phyloP scores from a whole-genome alignment of 2,888 invertebrate species.

The Charanyca ferruginea region DNA sequence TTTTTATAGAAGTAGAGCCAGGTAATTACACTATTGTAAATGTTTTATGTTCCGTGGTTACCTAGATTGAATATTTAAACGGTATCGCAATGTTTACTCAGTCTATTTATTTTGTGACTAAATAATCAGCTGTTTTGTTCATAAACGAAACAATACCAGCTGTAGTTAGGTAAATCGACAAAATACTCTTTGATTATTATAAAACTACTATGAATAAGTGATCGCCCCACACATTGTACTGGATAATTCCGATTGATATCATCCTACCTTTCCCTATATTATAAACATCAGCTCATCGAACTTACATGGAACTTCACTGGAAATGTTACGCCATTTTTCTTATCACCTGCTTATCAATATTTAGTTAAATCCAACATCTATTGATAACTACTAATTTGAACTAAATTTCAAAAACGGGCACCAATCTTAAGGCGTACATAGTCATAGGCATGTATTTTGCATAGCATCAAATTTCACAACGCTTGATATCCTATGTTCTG shows the following conservation, averaged over 20 bases:
- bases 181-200: background rate
- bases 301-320: conserved; percentile 72
- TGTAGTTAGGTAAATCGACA: background rate
- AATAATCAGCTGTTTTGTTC: conserved; percentile 20
- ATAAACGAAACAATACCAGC: conserved; percentile 2
- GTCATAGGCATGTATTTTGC: conserved; percentile 8
- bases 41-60: conserved; percentile 23
- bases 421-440: background rate
- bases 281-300: conserved; percentile 88
- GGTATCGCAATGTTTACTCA: conserved; percentile 14
- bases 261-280: conserved; percentile 81
- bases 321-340: conserved; percentile 72
- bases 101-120: conserved; percentile 10
- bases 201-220: background rate
- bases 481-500: conserved; percentile 30
- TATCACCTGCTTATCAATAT: conserved; percentile 81
- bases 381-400: conserved; percentile 57
- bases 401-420: conserved; percentile 31
- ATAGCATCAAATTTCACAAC: conserved; percentile 7
- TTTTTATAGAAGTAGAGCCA: background rate
- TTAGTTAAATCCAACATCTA: conserved; percentile 71
- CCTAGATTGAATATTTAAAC: conserved; percentile 21
- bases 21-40: conserved; percentile 15
- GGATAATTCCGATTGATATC: conserved; percentile 65
- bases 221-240: background rate